A percentile compares a stretch with the other conserved stretches of the same genome.
Conservation (phyloP, 2,888 invertebrate genomes). For the Caenorhabditis wallacei region DNA sequence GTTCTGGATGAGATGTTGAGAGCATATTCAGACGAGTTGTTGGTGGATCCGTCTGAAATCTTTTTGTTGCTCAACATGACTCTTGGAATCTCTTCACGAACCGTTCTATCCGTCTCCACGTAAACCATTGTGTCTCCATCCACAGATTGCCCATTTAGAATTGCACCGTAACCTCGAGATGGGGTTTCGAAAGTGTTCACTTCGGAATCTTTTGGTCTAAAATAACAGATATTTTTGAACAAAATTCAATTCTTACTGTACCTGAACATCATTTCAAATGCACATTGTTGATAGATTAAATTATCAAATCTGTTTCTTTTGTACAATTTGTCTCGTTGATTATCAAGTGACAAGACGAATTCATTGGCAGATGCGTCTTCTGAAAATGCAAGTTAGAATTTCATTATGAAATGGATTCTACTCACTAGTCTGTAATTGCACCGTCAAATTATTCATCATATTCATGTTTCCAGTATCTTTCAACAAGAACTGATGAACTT, state of each 20-base stretch:
- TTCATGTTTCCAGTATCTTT: constrained; percentile 69
- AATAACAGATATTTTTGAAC: too few relatives aligned
- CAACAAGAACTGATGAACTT: constrained; percentile 74
- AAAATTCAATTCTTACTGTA: constrained; percentile 9
- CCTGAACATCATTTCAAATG: constrained; percentile 77
- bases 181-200: constrained; percentile 56
- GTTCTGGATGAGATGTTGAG: constrained; percentile 46
- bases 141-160: constrained; percentile 69
- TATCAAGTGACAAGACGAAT: constrained; percentile 70
- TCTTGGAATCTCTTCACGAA: constrained; percentile 29
- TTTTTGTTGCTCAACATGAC: too few relatives aligned
- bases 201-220: constrained; percentile 45
- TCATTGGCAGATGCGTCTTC: constrained; percentile 68
- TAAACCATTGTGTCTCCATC: constrained; percentile 73
- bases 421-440: constrained; percentile 49
- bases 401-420: not conserved
- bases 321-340: constrained; percentile 71
- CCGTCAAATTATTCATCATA: constrained; percentile 74
- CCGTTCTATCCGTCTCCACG: constrained; percentile 71
- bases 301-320: constrained; percentile 62
- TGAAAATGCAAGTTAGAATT: not conserved
- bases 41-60: constrained; percentile 53
- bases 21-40: constrained; percentile 55
- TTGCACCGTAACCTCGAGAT: constrained; percentile 46
- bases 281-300: constrained; percentile 69